phyloP scores from a whole-genome alignment of 2,888 invertebrate genomes.

The Sclerodermus sp. region DNA sequence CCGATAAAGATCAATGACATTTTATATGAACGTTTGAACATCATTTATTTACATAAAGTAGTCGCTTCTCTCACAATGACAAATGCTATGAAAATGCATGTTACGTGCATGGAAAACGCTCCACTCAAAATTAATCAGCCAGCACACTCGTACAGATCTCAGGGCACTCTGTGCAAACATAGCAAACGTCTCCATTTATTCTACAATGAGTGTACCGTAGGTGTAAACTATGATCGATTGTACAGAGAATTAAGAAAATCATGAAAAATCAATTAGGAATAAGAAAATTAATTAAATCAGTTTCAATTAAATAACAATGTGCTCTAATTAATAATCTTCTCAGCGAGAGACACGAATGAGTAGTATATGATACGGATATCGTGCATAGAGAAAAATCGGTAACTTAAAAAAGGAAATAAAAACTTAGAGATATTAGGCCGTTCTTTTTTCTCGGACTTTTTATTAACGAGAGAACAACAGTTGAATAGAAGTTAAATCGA shows the following conservation, averaged over 20 bases:
- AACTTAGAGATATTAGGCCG: slow-evolving; percentile 20
- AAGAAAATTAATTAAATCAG: no score
- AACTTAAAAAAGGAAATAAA: slow-evolving; percentile 22
- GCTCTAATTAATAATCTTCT: no score
- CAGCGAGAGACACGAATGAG: not conserved
- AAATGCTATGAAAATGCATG: slow-evolving; percentile 25
- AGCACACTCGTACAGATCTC: slow-evolving; percentile 5
- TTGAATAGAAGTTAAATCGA: slow-evolving; percentile 34
- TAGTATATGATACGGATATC: slow-evolving; percentile 16
- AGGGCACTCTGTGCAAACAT: slow-evolving; percentile 13
- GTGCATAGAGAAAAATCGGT: not conserved
- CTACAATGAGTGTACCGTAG: not conserved
- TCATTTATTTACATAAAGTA: slow-evolving; percentile 42
- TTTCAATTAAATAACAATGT: no score
- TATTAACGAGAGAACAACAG: slow-evolving; percentile 44
- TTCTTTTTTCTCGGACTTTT: slow-evolving; percentile 32
- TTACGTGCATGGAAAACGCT: slow-evolving; percentile 20
- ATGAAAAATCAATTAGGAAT: no score
- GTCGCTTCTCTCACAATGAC: slow-evolving; percentile 31
- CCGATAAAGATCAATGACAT: slow-evolving; percentile 8
- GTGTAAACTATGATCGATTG: no score
- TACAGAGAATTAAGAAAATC: no score
- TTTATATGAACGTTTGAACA: slow-evolving; percentile 25
- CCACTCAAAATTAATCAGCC: not conserved
- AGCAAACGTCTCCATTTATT: not conserved